A percentile compares a stretch with the other conserved stretches of the same genome.
phyloP scores from a whole-genome alignment of 2,113 vertebrate species.

The Lophotis ruficrista region DNA sequence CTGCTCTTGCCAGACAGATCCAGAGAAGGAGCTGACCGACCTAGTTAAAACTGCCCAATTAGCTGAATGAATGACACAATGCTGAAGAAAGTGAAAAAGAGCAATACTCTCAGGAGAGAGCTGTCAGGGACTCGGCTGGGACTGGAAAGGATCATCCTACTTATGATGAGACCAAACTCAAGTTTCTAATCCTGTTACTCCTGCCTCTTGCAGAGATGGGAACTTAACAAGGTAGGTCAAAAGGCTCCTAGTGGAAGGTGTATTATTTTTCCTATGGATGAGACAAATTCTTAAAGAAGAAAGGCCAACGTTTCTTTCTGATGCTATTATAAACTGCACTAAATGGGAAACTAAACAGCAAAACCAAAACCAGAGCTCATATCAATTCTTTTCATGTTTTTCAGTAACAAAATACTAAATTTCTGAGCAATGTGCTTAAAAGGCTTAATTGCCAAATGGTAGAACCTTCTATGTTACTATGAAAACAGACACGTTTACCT shows the following conservation, averaged over 20 bases:
- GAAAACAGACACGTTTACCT: background rate
- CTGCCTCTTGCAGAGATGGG: background rate
- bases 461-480: background rate
- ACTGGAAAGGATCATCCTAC: background rate
- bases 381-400: background rate
- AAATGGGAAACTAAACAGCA: background rate
- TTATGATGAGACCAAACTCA: background rate
- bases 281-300: background rate
- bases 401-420: background rate
- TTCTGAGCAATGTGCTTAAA: background rate
- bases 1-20: background rate
- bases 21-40: background rate
- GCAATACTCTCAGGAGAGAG: background rate
- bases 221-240: background rate
- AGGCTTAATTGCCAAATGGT: background rate
- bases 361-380: background rate
- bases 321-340: background rate
- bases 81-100: background rate
- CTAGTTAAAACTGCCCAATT: constrained; percentile 7
- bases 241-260: background rate
- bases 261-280: background rate
- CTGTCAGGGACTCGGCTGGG: background rate
- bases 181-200: background rate
- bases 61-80: background rate
- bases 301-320: background rate